phyloP scores from a whole-genome alignment of 2,888 invertebrate genomes.

The Plemyria rubiginata region DNA sequence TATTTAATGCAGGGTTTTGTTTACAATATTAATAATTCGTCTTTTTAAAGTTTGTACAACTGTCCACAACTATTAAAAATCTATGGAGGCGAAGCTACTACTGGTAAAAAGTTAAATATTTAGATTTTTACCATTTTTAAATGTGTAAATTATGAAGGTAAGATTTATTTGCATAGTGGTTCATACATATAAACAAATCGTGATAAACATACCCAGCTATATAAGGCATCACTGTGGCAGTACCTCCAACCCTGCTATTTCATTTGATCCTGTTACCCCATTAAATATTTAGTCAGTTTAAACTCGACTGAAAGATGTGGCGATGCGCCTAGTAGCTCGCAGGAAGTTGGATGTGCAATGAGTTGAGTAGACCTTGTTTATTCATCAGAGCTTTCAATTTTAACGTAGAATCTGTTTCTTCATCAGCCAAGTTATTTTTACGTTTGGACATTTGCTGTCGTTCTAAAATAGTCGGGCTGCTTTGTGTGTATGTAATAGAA shows the following conservation, averaged over 20 bases:
- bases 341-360: conserved; percentile 60
- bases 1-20: too few relatives aligned
- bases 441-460: not conserved
- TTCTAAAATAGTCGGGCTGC: not conserved
- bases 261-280: conserved; percentile 77
- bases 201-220: conserved; percentile 1
- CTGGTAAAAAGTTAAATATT: too few relatives aligned
- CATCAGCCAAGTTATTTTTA: conserved; percentile 6
- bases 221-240: not conserved
- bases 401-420: conserved; percentile 11
- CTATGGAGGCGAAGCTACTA: too few relatives aligned
- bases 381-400: conserved; percentile 31
- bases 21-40: too few relatives aligned
- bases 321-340: conserved; percentile 49
- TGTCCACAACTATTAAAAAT: too few relatives aligned
- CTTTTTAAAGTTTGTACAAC: too few relatives aligned
- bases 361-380: conserved; percentile 43
- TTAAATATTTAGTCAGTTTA: conserved; percentile 81
- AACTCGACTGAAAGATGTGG: conserved; percentile 71
- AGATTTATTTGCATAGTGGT: too few relatives aligned
- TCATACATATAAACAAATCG: too few relatives aligned
- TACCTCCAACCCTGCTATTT: conserved; percentile 57
- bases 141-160: too few relatives aligned
- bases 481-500: too few relatives aligned
- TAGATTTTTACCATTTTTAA: too few relatives aligned